Conservation (phyloP, 2,888 invertebrate genomes). For the Ophioninae sp. region DNA sequence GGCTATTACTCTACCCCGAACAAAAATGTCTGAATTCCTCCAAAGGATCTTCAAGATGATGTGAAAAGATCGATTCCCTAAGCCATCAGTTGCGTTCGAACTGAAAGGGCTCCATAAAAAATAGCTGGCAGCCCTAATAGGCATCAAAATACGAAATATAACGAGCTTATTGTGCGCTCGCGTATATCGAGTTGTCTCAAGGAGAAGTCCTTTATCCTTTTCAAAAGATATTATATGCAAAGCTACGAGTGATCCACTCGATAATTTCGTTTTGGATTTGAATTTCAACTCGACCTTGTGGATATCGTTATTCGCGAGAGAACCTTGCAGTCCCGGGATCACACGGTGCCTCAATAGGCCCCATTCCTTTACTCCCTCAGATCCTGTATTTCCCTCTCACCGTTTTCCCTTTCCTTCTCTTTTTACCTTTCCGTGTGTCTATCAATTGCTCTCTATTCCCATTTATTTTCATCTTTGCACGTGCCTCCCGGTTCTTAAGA, state of each 20-base stretch:
- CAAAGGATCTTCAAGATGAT: too few relatives aligned
- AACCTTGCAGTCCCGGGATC: constrained; percentile 37
- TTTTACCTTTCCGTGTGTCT: constrained; percentile 8
- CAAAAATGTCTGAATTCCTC: too few relatives aligned
- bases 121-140: too few relatives aligned
- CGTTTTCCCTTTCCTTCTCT: neutral
- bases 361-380: constrained; percentile 39
- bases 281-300: constrained; percentile 64
- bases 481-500: neutral
- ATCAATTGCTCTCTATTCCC: constrained; percentile 1
- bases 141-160: too few relatives aligned
- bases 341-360: constrained; percentile 28
- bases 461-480: constrained; percentile 29
- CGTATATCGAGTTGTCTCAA: constrained; percentile 38
- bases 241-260: constrained; percentile 59
- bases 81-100: too few relatives aligned
- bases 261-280: constrained; percentile 63
- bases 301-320: constrained; percentile 66
- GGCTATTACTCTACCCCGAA: too few relatives aligned
- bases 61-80: too few relatives aligned
- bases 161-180: neutral
- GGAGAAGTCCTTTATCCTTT: constrained; percentile 3
- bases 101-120: neutral
- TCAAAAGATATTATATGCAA: constrained; percentile 49
- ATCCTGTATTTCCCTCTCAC: constrained; percentile 16